These are phyloP conservation scores for Omphaloscelis lunosa DNA, from an alignment of 2,888 invertebrate species.

Conservation along the genomic window DNA sequence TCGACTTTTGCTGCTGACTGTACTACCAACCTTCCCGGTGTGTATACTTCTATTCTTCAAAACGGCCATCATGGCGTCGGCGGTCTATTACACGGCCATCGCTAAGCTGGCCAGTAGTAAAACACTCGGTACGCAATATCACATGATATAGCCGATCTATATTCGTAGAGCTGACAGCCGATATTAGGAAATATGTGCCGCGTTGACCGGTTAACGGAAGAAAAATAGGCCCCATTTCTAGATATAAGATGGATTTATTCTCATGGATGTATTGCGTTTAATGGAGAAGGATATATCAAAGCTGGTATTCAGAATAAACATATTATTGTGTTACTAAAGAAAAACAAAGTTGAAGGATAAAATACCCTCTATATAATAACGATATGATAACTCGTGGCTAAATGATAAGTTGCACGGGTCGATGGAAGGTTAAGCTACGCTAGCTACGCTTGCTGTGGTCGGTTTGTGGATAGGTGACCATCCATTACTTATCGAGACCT, in stretches of 20 bases:
- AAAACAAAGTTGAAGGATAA: not conserved
- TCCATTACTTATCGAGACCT: no score
- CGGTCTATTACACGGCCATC: slow-evolving; percentile 44
- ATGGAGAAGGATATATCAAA: not conserved
- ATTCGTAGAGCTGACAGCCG: slow-evolving; percentile 46
- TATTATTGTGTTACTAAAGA: not conserved
- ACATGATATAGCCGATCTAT: slow-evolving; percentile 46
- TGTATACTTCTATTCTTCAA: slow-evolving; percentile 35
- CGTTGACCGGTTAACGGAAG: slow-evolving; percentile 40
- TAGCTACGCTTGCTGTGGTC: no score
- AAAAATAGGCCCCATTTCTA: slow-evolving; percentile 46
- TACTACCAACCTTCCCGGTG: not conserved
- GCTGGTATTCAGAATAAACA: not conserved
- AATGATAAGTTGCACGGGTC: no score
- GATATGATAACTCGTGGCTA: no score
- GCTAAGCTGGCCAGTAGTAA: slow-evolving; percentile 34
- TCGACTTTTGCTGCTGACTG: not conserved
- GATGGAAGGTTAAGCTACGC: no score
- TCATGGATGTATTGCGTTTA: slow-evolving; percentile 4
- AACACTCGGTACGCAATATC: slow-evolving; percentile 52
- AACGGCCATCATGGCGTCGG: no score
- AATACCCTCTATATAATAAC: no score
- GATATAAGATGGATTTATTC: slow-evolving; percentile 37
- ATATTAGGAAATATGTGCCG: slow-evolving; percentile 54
- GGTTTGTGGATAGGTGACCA: no score